Evolutionary conservation across 2,888 invertebrate species (phyloP).

Genomic region (Blastobasis adustella): DNA sequence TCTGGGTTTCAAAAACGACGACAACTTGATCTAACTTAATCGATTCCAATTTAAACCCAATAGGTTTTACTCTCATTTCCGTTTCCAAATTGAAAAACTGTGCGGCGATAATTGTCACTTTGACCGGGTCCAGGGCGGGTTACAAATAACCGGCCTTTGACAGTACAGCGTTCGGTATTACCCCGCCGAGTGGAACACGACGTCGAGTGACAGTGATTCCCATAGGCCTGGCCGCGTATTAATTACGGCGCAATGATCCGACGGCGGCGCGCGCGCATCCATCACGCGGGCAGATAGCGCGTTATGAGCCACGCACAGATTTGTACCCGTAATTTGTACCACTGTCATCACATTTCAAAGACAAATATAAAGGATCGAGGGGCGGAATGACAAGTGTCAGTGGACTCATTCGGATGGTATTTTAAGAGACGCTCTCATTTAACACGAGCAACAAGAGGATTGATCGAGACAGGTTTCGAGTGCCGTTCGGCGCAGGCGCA

Average conservation of each 20-base stretch:
- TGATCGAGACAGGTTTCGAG: slow-evolving; percentile 74
- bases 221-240: slow-evolving; percentile 57
- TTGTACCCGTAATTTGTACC: slow-evolving; percentile 74
- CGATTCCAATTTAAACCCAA: not conserved
- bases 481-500: slow-evolving; percentile 57
- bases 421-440: slow-evolving; percentile 71
- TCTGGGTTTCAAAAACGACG: too few relatives aligned
- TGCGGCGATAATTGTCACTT: slow-evolving; percentile 30
- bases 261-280: slow-evolving; percentile 51
- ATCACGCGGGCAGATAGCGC: slow-evolving; percentile 66
- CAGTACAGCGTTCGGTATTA: slow-evolving; percentile 51
- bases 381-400: slow-evolving; percentile 72
- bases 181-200: slow-evolving; percentile 56
- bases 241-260: slow-evolving; percentile 67
- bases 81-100: slow-evolving; percentile 24
- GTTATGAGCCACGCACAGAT: slow-evolving; percentile 70
- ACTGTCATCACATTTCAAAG: slow-evolving; percentile 76
- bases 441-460: slow-evolving; percentile 72
- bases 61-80: slow-evolving; percentile 13
- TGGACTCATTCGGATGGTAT: slow-evolving; percentile 64
- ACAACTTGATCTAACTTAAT: slow-evolving; percentile 3
- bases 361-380: slow-evolving; percentile 74
- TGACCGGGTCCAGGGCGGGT: slow-evolving; percentile 31
- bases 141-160: slow-evolving; percentile 45
- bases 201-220: slow-evolving; percentile 61